These are phyloP conservation scores for Paedocypris sp. DNA, from an alignment of 2,113 vertebrate species.

Conservation along the genomic window DNA sequence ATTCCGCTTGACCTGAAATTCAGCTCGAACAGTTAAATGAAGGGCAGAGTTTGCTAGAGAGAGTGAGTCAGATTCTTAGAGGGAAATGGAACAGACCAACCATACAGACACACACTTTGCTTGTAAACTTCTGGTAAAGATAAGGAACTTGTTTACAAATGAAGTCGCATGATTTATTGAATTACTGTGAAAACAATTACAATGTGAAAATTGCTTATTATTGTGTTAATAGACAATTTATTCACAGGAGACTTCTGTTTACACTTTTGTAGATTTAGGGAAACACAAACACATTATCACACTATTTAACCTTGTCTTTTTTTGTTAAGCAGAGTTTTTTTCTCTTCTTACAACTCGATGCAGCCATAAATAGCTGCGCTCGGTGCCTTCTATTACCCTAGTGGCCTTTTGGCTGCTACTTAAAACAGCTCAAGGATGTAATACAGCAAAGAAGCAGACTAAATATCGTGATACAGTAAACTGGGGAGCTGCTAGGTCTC, in stretches of 20 bases:
- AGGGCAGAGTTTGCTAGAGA: not conserved
- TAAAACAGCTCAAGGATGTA: not conserved
- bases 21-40: not conserved
- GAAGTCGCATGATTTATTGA: too few relatives aligned
- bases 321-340: not conserved
- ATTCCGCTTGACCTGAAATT: not conserved
- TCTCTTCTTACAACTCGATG: not conserved
- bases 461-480: not conserved
- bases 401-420: not conserved
- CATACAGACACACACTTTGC: not conserved
- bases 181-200: too few relatives aligned
- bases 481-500: too few relatives aligned
- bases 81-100: not conserved
- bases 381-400: not conserved
- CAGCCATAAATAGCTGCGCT: not conserved
- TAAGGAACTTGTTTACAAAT: too few relatives aligned
- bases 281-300: too few relatives aligned
- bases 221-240: too few relatives aligned
- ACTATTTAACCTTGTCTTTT: slow-evolving; percentile 15
- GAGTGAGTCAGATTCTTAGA: slow-evolving; percentile 9
- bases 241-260: too few relatives aligned
- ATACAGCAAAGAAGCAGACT: not conserved
- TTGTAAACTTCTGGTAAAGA: not conserved
- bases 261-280: too few relatives aligned
- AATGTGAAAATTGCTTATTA: too few relatives aligned